These are phyloP conservation scores for Meloidogyne hapla DNA, from an alignment of 1,140 invertebrate genomes.

Conservation along the genomic window DNA sequence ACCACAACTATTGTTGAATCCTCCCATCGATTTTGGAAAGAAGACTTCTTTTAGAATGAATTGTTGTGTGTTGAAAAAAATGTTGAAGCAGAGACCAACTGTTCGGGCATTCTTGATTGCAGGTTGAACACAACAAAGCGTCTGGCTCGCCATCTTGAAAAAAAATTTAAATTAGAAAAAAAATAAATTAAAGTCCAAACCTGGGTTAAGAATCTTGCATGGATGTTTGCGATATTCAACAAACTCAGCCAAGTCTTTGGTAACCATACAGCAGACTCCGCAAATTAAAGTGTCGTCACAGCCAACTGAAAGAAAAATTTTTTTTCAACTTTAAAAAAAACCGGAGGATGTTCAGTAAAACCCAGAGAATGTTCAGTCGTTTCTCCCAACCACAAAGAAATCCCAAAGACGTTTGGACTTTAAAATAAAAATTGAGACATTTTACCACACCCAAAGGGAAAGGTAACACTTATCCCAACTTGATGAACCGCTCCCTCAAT, in stretches of 20 bases:
- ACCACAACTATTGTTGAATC: not conserved
- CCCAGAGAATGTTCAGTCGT: no score
- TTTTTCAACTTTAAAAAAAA: no score
- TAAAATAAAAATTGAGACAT: no score
- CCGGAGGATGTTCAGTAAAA: no score
- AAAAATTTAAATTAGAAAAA: not conserved
- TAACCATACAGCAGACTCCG: conserved; percentile 39
- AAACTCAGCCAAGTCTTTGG: conserved; percentile 25
- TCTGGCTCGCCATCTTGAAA: conserved; percentile 32
- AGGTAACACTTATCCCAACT: no score
- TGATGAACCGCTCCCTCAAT: no score
- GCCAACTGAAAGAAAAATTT: no score
- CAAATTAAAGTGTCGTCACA: conserved; percentile 33
- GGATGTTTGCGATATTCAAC: conserved; percentile 36
- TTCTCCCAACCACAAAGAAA: no score
- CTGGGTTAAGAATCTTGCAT: conserved; percentile 26
- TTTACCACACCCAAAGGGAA: no score
- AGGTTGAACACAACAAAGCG: conserved; percentile 32
- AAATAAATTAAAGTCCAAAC: conserved; percentile 28
- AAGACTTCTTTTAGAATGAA: conserved; percentile 11
- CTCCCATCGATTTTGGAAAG: not conserved
- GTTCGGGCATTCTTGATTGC: conserved; percentile 23
- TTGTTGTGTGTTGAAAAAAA: conserved; percentile 7
- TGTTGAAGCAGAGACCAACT: conserved; percentile 30
- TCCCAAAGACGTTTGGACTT: no score